These are phyloP conservation scores for Temnothorax nylanderi DNA, from an alignment of 1,140 invertebrate genomes.

Conservation along the genomic window DNA sequence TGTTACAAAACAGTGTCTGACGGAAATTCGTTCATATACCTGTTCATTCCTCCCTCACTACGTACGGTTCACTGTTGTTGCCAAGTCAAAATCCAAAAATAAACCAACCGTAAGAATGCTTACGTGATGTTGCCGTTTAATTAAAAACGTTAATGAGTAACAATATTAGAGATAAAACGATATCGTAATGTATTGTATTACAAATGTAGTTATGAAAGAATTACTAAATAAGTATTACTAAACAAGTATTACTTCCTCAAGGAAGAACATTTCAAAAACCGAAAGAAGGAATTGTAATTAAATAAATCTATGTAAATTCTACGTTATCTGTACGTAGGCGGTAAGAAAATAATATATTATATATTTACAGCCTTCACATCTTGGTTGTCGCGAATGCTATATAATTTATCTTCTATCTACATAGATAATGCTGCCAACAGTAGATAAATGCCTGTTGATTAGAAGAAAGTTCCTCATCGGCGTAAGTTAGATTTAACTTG, in stretches of 20 bases:
- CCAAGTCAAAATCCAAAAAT: slow-evolving; percentile 1
- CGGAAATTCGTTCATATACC: background rate
- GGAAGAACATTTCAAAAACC: background rate
- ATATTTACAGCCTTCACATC: background rate
- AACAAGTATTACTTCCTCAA: background rate
- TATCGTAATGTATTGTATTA: background rate
- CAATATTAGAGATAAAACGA: background rate
- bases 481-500: background rate
- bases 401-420: background rate
- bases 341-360: background rate
- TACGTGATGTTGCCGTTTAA: background rate
- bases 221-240: background rate
- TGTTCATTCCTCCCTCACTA: background rate
- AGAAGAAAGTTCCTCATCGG: background rate
- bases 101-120: background rate
- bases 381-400: background rate
- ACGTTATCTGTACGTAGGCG: background rate
- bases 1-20: background rate
- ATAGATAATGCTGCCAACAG: background rate
- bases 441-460: background rate
- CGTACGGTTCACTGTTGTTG: background rate
- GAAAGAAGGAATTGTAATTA: background rate
- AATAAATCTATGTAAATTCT: background rate
- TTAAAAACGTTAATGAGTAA: background rate
- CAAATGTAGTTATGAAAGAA: background rate